Evolutionary conservation across 1,140 invertebrate genomes (phyloP).

Genomic region (Tenebrio molitor): DNA sequence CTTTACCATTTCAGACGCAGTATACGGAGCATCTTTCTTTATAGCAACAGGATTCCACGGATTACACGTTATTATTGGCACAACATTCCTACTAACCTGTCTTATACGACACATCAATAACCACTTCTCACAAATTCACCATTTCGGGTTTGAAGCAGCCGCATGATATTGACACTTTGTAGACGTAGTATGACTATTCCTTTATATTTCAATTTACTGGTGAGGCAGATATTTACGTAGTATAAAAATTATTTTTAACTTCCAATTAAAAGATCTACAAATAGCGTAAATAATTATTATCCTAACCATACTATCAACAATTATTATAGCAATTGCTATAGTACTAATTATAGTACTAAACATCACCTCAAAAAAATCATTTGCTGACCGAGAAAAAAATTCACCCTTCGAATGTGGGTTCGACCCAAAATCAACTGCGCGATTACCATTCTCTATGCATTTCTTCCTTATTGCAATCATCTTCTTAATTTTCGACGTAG

Average conservation of each 20-base stretch:
- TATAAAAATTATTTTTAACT: slow-evolving; percentile 78
- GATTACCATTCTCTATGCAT: slow-evolving; percentile 73
- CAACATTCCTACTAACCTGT: slow-evolving; percentile 73
- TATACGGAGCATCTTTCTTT: slow-evolving; percentile 79
- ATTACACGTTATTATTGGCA: slow-evolving; percentile 79
- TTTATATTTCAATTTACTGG: slow-evolving; percentile 78
- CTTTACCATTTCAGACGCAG: slow-evolving; percentile 73
- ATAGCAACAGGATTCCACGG: slow-evolving; percentile 82
- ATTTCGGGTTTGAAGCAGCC: slow-evolving; percentile 79
- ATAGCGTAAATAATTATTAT: slow-evolving; percentile 69
- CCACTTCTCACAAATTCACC: slow-evolving; percentile 74
- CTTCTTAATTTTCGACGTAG: slow-evolving; percentile 75
- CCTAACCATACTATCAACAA: slow-evolving; percentile 62
- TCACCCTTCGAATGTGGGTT: slow-evolving; percentile 76
- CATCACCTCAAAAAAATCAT: slow-evolving; percentile 70
- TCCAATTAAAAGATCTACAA: slow-evolving; percentile 76
- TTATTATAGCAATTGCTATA: slow-evolving; percentile 66
- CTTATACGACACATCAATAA: slow-evolving; percentile 68
- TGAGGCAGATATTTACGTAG: slow-evolving; percentile 76
- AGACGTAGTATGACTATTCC: slow-evolving; percentile 80
- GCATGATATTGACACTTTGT: slow-evolving; percentile 84
- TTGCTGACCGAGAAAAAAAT: slow-evolving; percentile 71
- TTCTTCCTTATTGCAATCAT: slow-evolving; percentile 74
- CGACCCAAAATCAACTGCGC: slow-evolving; percentile 69
- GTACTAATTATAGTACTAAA: slow-evolving; percentile 68